These are phyloP conservation scores for Anadara kagoshimensis DNA, from an alignment of 1,140 invertebrate genomes.

Conservation along the genomic window DNA sequence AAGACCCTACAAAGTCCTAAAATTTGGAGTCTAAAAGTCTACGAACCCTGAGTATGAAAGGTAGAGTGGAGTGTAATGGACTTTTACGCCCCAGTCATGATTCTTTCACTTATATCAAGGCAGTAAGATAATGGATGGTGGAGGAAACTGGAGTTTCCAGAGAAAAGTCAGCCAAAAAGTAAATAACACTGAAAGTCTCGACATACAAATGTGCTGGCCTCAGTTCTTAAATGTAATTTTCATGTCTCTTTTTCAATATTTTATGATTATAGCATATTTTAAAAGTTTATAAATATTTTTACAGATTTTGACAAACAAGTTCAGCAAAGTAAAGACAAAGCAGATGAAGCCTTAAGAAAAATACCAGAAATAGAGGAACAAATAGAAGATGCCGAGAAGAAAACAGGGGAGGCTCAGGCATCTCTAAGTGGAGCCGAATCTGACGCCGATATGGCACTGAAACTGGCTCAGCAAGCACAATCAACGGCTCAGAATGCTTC, in stretches of 20 bases:
- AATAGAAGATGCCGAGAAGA: conserved; percentile 80
- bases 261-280: not conserved
- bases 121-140: no score
- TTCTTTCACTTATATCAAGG: no score
- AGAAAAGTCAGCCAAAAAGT: no score
- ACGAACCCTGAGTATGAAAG: no score
- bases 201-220: no score
- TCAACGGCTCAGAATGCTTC: conserved; percentile 83
- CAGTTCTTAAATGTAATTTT: no score
- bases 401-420: conserved; percentile 76
- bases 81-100: no score
- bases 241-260: not conserved
- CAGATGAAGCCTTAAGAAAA: conserved; percentile 81
- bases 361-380: conserved; percentile 79
- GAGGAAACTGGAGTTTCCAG: no score
- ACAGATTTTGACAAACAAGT: conserved; percentile 93
- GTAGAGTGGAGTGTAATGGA: no score
- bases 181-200: no score
- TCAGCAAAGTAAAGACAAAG: conserved; percentile 83
- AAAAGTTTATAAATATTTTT: conserved; percentile 47
- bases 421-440: conserved; percentile 83
- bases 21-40: no score
- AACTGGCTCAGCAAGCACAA: conserved; percentile 86
- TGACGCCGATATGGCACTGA: conserved; percentile 85
- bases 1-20: no score